Base-by-base conservation (phyloP, 2,113 vertebrate genomes). In the Tor tambroides region DNA sequence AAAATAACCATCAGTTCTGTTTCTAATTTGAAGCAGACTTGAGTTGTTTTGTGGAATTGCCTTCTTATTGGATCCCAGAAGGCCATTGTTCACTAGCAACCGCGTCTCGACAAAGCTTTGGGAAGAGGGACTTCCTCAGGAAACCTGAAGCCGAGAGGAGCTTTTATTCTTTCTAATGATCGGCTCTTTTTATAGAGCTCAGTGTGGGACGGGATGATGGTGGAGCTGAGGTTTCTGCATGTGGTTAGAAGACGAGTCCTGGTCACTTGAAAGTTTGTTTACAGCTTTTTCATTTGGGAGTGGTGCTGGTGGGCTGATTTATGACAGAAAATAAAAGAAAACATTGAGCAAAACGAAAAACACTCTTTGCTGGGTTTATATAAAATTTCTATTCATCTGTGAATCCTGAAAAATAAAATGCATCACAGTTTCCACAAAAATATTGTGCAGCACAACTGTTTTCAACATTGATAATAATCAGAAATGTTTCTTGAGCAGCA, bases 191-290 rank as follows among this genome's bases (percentile, higher is more conserved):
- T n/a, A n/a, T n/a, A n/a, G n/a, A n/a, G n/a, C n/a, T n/a, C n/a
- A n/a, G n/a, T n/a, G n/a, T 35, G 6, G 23, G 65, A 69, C 8
- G 30, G 15, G 28, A 14, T 14, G 46, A 2, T 49, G 49, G 49
- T 6, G 7, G 14, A 72, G 46, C 80, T 54, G 80, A 89, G 80
- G 87, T 85, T 10, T 15, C 65, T 90, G 91, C 89, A 84, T 90
- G 88, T 88, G 89, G 89, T 84, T 63, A 69, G 49, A 81, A 86
- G 67, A 85, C 88, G 76, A 61, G 46, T 61, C 17, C 38, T 84
- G 65, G 86, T 88, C 84, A 91, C 67, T 41, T 56, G 65, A 32
- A 84, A 49, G 78, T 88, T 89, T 91, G 89, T 92, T 92, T 91
- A 91, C 79, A 79, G 49, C 54, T 38, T 84, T 79, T 17, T 35